Evolutionary conservation across 1,140 invertebrate genomes (phyloP).

Genomic region (Saccostrea cuccullata): DNA sequence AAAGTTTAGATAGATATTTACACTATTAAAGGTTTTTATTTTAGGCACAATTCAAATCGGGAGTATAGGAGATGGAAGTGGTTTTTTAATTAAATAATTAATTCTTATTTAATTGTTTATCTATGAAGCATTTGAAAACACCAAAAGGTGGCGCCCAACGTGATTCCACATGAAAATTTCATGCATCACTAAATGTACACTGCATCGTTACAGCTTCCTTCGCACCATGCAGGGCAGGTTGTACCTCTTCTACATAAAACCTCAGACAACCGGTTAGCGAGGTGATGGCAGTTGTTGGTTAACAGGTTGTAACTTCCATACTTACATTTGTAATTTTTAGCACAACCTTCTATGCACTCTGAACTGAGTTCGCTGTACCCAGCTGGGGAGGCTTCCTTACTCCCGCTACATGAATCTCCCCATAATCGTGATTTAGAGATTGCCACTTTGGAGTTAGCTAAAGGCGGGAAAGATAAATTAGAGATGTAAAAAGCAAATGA

Average conservation of each 20-base stretch:
- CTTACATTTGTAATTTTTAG: constrained; percentile 16
- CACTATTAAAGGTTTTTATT: too few relatives aligned
- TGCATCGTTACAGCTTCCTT: neutral
- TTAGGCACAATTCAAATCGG: too few relatives aligned
- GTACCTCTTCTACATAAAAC: constrained; percentile 20
- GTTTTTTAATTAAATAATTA: too few relatives aligned
- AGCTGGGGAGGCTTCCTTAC: constrained; percentile 39
- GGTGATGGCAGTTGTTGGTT: constrained; percentile 45
- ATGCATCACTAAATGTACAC: neutral
- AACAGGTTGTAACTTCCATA: constrained; percentile 39
- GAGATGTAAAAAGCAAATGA: neutral
- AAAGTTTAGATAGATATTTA: too few relatives aligned
- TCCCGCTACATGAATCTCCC: neutral
- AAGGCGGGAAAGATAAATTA: neutral
- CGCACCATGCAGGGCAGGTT: constrained; percentile 40
- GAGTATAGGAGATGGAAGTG: too few relatives aligned
- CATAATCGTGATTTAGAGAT: neutral
- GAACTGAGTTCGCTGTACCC: constrained; percentile 47
- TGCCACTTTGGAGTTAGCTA: neutral
- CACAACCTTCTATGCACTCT: constrained; percentile 40
- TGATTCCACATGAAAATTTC: too few relatives aligned
- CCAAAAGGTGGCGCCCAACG: too few relatives aligned
- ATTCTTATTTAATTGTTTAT: too few relatives aligned
- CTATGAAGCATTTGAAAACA: too few relatives aligned
- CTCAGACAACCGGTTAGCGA: constrained; percentile 40